Percentiles rank a stretch among this genome's conserved stretches.
Conservation (phyloP, 2,797 vertebrate species). For the Astyanax mexicanus region DNA sequence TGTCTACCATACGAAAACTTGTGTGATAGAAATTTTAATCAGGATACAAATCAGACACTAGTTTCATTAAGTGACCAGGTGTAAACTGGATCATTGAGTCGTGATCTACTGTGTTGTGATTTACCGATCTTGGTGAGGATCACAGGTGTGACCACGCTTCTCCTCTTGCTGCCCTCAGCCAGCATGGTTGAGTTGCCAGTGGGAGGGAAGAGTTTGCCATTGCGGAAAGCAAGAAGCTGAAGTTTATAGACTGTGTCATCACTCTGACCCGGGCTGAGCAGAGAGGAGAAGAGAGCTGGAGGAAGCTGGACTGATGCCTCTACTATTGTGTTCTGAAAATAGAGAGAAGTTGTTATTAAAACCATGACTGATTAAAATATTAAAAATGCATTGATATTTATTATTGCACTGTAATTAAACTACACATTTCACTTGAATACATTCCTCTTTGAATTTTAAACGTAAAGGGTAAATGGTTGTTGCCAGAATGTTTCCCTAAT, state of each 20-base stretch:
- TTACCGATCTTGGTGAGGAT: constrained; percentile 93
- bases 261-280: constrained; percentile 74
- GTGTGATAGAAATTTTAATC: no score
- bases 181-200: constrained; percentile 90
- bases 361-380: background rate
- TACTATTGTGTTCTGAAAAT: constrained; percentile 85
- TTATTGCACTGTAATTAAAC: background rate
- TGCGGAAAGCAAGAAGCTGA: constrained; percentile 94
- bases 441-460: background rate
- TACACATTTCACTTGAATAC: background rate
- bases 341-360: background rate
- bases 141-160: constrained; percentile 91
- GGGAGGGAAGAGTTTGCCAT: constrained; percentile 95
- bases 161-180: constrained; percentile 87
- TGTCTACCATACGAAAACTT: no score
- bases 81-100: background rate
- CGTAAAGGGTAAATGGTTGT: no score
- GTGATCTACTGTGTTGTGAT: constrained; percentile 53
- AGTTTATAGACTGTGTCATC: constrained; percentile 90
- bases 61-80: no score
- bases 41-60: no score
- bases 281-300: constrained; percentile 86
- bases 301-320: constrained; percentile 96
- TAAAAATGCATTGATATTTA: background rate
- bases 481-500: no score